Base-by-base conservation (phyloP, 2,113 vertebrate genomes). In the Maccullochella peelii region DNA sequence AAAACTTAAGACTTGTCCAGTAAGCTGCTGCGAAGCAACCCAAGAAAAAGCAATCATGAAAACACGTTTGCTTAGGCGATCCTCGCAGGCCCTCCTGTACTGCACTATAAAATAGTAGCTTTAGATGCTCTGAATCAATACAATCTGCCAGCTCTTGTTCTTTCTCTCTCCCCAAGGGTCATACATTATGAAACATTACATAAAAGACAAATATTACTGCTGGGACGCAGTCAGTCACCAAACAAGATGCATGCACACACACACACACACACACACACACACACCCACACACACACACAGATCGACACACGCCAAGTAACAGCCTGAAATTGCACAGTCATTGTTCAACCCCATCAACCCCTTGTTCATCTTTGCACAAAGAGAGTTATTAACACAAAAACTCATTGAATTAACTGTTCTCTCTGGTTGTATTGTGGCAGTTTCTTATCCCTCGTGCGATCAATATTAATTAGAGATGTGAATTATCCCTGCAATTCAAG, bases 91-190 rank as follows among this genome's bases (percentile, higher is more conserved):
- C 79, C 74, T 73, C 63, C 83, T 85, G 82, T 61, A 83, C 76
- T 63, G 59, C 77, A 69, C 88, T 77, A 84, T 84, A 86, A 90
- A 94, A 83, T 80, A 82, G 70, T 80, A 80, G 79, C 89, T 93
- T 90, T 90, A 87, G 89, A 94, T 88, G 85, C 79, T 89, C 89
- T 85, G 84, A 94, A 95, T 96, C 94, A 94, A 95, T 95, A 94
- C 82, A 77, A 89, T 93, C 85, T 92, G 87, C 72, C 80, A 88
- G 88, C 83, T 91, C 84, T 78, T 89, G 86, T 89, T 92, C 83
- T 84, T 83, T 87, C 82, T 89, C 61, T 68, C 15, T 88, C 87
- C 89, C 90, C 65, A 36, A 72, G 86, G 88, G 89, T 80, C 80
- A 77, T 88, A 86, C 88, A 89, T 94, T 92, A 94, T 94, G 85